Conservation (phyloP, 2,888 invertebrate species). For the Volucella bombylans region DNA sequence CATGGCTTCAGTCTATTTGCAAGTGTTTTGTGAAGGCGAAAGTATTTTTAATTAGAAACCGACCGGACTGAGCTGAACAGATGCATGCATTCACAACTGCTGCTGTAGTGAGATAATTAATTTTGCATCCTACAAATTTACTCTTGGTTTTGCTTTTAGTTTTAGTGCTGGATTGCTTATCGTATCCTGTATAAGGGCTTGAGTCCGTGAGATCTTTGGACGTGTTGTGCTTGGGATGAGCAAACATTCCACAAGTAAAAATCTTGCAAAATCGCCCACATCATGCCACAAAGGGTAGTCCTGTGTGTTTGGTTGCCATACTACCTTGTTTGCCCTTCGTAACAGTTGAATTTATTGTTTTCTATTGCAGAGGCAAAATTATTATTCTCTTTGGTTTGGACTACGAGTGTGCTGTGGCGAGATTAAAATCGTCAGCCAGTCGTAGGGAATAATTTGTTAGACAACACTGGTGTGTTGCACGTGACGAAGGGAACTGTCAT, state of each 20-base stretch:
- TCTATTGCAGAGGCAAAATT: conserved; percentile 49
- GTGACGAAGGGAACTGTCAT: conserved; percentile 18
- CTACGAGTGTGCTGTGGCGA: neutral
- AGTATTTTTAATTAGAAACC: conserved; percentile 71
- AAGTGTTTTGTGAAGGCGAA: conserved; percentile 73
- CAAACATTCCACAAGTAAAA: conserved; percentile 37
- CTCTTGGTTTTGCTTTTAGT: conserved; percentile 54
- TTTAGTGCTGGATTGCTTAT: conserved; percentile 4
- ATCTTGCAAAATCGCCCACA: conserved; percentile 54
- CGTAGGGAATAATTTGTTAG: conserved; percentile 57
- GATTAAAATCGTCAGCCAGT: conserved; percentile 49
- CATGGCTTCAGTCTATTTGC: conserved; percentile 28
- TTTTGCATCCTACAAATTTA: conserved; percentile 65
- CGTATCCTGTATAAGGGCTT: conserved; percentile 43
- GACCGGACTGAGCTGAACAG: conserved; percentile 17
- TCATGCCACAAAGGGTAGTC: neutral
- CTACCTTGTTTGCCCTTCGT: conserved; percentile 26
- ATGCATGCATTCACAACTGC: conserved; percentile 28
- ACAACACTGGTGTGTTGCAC: conserved; percentile 48
- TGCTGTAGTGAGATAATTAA: conserved; percentile 65
- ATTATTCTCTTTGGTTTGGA: conserved; percentile 37
- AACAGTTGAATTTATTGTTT: conserved; percentile 57
- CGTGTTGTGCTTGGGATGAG: conserved; percentile 44
- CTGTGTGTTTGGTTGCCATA: neutral
- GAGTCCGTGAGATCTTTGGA: conserved; percentile 53